These are phyloP conservation scores for Campylomormyrus tamandua DNA, from an alignment of 2,113 vertebrate species.

Conservation along the genomic window DNA sequence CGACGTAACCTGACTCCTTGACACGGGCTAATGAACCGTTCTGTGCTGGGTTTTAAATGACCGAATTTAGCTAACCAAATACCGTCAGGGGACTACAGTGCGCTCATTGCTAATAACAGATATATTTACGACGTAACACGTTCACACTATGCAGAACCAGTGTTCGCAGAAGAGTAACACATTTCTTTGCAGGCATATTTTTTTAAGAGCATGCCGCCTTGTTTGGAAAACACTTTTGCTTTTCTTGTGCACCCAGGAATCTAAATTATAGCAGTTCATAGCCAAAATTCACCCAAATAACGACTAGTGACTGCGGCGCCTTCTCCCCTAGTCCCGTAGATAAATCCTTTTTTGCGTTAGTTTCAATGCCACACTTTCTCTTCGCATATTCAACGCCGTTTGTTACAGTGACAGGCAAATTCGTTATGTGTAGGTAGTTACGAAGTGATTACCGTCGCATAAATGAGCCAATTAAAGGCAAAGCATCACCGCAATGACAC, in stretches of 20 bases:
- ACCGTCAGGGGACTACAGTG: not conserved
- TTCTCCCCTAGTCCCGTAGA: not conserved
- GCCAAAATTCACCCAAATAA: not conserved
- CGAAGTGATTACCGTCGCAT: not conserved
- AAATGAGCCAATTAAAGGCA: not conserved
- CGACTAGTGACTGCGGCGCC: not conserved
- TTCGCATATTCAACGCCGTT: not conserved
- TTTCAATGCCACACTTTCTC: not conserved
- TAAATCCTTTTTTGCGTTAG: not conserved
- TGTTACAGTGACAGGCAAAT: not conserved
- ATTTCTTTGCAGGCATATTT: not conserved
- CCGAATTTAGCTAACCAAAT: not conserved
- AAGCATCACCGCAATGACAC: not conserved
- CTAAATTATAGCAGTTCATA: not conserved
- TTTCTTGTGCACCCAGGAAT: not conserved
- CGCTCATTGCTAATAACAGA: not conserved
- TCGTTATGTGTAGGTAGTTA: not conserved
- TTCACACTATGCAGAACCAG: not conserved
- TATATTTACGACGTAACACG: not conserved
- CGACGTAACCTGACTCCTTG: not conserved
- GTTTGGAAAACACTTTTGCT: slow-evolving; percentile 5
- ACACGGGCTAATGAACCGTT: not conserved
- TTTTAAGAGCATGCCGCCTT: not conserved
- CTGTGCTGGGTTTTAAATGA: not conserved
- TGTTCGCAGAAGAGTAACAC: slow-evolving; percentile 1